Base-by-base conservation (phyloP, 2,888 invertebrate genomes). In the Synergus gifuensis region DNA sequence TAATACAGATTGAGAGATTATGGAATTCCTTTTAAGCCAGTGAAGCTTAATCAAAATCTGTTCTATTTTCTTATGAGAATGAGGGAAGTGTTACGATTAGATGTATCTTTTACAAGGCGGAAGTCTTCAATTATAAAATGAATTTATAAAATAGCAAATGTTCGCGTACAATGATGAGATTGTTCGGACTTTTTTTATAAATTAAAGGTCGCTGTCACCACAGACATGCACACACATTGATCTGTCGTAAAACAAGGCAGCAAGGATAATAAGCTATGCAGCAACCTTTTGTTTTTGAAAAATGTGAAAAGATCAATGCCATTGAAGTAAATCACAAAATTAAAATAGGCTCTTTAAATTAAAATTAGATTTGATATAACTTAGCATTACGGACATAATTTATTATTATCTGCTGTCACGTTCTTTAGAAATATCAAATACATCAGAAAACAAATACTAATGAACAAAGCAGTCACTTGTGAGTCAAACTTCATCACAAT, bases 161-260 rank as follows among this genome's bases (percentile, higher is more conserved):
- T 54, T 36, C 2, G 14, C 4, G 36, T 73, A 58, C 40, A 58
- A 73, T 73, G 73, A 73, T 58, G 54, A 73, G 73, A 73, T 73
- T 73, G 73, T 73, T 73, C 11, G 16, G 11, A 73, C 46, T 46
- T 69, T 69, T 69, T 67, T 67, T 54, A 62, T 36, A 73, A 58
- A 36, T 73, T 49, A 73, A 73, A 54, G 73, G 73, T 73, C 36
- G 54, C 73, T 73, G 73, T 73, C 73, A 58, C 54, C 36, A 58
- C n/a, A 54, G 40, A 73, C 54, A n/a, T 73, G 40, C 58, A 58
- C 36, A 36, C 36, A 40, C 73, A 58, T 40, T 58, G 18, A 73
- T 54, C 54, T 73, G 54, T 73, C 40, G 16, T 18, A 73, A 54
- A 73, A 36, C 54, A 73, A 73, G 36, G 4, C 54, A 36, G 54